Conservation (phyloP, 2,113 vertebrate species). For the Piprites chloris region DNA sequence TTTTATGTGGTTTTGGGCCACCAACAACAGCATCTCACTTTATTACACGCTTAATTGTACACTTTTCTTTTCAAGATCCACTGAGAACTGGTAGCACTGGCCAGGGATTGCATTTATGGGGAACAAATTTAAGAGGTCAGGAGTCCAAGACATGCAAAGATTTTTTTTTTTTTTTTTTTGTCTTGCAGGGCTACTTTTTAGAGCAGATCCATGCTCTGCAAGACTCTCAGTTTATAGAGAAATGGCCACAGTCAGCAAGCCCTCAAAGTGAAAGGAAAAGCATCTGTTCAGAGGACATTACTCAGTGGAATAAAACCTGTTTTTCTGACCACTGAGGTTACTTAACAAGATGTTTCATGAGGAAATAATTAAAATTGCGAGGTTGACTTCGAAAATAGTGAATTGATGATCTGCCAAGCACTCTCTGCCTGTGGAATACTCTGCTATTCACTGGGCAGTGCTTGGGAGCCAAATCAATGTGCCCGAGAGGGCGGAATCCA, state of each 20-base stretch:
- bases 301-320: not conserved
- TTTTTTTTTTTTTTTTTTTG: not conserved
- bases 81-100: not conserved
- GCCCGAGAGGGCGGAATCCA: not conserved
- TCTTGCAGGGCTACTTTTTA: not conserved
- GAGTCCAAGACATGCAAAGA: not conserved
- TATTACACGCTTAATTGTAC: rapidly evolving
- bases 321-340: conserved; percentile 23
- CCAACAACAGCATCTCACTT: not conserved
- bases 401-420: conserved; percentile 18
- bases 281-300: not conserved
- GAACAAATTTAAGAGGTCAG: not conserved
- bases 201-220: not conserved
- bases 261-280: not conserved
- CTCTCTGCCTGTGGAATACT: not conserved
- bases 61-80: not conserved
- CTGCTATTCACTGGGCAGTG: not conserved
- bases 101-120: rapidly evolving
- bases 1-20: not conserved
- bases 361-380: conserved; percentile 49
- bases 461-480: not conserved
- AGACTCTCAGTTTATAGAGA: not conserved
- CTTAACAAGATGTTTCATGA: not conserved
- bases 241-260: not conserved
- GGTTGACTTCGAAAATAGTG: not conserved